These are phyloP conservation scores for Ptychochromis oligacanthus DNA, from an alignment of 2,113 vertebrate genomes.

Conservation along the genomic window DNA sequence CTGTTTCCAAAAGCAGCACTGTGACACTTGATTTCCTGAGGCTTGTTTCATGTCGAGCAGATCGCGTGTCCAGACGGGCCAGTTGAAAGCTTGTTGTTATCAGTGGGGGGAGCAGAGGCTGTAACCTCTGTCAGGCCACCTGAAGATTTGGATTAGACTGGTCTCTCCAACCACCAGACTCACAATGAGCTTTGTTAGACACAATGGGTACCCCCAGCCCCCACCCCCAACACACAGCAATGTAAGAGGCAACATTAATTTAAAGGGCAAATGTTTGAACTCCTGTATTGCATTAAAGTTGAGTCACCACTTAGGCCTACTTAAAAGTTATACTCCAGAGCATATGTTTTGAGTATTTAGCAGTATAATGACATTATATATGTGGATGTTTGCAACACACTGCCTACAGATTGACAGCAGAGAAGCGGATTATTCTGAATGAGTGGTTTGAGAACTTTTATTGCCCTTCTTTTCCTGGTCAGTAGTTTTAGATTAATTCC, in stretches of 20 bases:
- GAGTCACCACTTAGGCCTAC: constrained; percentile 13
- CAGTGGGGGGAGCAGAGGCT: constrained; percentile 63
- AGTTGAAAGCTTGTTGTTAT: constrained; percentile 76
- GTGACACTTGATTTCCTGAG: constrained; percentile 56
- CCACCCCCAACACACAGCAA: background rate
- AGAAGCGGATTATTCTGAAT: background rate
- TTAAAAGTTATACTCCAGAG: background rate
- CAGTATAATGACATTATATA: background rate
- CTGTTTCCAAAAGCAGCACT: constrained; percentile 54
- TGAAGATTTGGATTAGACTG: constrained; percentile 64
- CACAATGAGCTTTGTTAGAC: constrained; percentile 47
- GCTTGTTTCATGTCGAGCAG: constrained; percentile 58
- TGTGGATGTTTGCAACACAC: background rate
- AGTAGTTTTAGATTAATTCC: background rate
- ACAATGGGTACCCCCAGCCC: constrained; percentile 25
- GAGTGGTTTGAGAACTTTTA: background rate
- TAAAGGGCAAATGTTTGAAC: constrained; percentile 48
- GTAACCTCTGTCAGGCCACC: constrained; percentile 63
- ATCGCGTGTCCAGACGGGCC: constrained; percentile 73
- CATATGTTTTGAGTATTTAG: constrained; percentile 2
- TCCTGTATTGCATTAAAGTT: background rate
- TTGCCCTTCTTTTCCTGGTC: constrained; percentile 1
- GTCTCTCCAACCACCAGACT: constrained; percentile 39
- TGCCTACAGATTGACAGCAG: background rate
- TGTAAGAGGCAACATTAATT: constrained; percentile 25